Evolutionary conservation across 2,888 invertebrate genomes (phyloP).

Genomic region (Andricus quercusramuli): DNA sequence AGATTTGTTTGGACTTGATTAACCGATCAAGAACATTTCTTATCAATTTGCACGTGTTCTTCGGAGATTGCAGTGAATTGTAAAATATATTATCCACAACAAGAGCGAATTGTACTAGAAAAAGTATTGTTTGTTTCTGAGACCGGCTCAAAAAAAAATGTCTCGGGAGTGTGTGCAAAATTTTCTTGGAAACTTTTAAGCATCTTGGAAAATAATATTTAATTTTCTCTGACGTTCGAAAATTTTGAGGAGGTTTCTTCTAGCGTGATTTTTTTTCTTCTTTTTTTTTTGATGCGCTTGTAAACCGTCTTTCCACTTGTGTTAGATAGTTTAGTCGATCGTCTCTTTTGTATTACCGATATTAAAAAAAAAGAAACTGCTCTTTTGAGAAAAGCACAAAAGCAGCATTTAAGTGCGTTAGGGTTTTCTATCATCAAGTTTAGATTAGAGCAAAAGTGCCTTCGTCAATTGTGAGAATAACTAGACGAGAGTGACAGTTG

Average conservation of each 20-base stretch:
- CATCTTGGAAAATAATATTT: background rate
- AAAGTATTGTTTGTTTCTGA: background rate
- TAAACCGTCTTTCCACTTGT: background rate
- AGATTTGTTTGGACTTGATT: background rate
- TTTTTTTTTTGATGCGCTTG: background rate
- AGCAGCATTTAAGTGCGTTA: conserved; percentile 8
- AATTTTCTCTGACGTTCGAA: background rate
- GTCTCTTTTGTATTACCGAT: conserved; percentile 21
- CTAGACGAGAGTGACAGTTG: conserved; percentile 59
- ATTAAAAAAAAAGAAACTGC: background rate
- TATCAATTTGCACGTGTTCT: background rate
- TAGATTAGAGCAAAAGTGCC: conserved; percentile 69
- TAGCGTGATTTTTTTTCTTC: background rate
- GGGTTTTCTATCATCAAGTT: conserved; percentile 44
- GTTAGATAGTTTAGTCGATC: conserved; percentile 17
- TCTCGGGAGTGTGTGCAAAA: background rate
- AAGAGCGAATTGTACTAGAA: background rate
- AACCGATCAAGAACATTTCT: background rate
- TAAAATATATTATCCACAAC: background rate
- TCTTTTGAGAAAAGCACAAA: background rate
- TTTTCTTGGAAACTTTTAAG: background rate
- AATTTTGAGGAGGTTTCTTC: background rate
- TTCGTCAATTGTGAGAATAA: conserved; percentile 68
- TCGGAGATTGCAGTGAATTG: background rate
- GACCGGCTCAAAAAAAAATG: background rate